These are phyloP conservation scores for Dryoscopus gambensis DNA, from an alignment of 2,113 vertebrate species.

Conservation along the genomic window DNA sequence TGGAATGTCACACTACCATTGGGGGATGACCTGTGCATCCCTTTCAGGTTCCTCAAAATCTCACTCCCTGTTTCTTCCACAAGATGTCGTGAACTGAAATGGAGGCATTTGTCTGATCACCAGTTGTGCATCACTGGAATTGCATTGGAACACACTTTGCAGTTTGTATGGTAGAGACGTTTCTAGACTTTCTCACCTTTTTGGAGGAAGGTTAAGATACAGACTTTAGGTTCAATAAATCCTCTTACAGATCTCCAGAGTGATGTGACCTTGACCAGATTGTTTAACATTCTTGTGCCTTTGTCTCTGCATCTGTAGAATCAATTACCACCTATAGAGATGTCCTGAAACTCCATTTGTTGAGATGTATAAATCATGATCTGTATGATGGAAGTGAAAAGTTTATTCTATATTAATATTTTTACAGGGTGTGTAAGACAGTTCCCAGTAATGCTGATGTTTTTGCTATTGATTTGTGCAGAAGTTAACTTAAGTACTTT, in stretches of 20 bases:
- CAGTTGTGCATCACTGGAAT: not conserved
- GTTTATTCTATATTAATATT: conserved; percentile 54
- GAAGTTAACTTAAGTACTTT: conserved; percentile 27
- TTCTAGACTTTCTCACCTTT: not conserved
- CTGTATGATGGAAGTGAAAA: conserved; percentile 46
- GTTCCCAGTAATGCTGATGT: conserved; percentile 34
- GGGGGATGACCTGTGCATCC: conserved; percentile 19
- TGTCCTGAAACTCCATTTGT: conserved; percentile 31
- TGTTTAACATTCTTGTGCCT: conserved; percentile 57
- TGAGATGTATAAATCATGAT: conserved; percentile 28
- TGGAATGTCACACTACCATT: not conserved
- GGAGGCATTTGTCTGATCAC: not conserved
- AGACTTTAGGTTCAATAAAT: conserved; percentile 27
- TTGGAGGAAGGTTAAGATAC: conserved; percentile 9
- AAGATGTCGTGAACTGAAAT: not conserved
- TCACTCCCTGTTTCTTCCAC: conserved; percentile 12
- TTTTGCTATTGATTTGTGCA: conserved; percentile 38
- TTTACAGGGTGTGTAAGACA: conserved; percentile 46
- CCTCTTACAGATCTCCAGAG: conserved; percentile 27
- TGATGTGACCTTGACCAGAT: conserved; percentile 42
- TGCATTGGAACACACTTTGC: not conserved
- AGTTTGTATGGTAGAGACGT: not conserved
- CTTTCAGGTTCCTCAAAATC: conserved; percentile 14
- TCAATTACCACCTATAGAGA: conserved; percentile 1
- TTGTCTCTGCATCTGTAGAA: conserved; percentile 58